phyloP scores from a whole-genome alignment of 1,140 invertebrate species.

The Calephelis virginiensis region DNA sequence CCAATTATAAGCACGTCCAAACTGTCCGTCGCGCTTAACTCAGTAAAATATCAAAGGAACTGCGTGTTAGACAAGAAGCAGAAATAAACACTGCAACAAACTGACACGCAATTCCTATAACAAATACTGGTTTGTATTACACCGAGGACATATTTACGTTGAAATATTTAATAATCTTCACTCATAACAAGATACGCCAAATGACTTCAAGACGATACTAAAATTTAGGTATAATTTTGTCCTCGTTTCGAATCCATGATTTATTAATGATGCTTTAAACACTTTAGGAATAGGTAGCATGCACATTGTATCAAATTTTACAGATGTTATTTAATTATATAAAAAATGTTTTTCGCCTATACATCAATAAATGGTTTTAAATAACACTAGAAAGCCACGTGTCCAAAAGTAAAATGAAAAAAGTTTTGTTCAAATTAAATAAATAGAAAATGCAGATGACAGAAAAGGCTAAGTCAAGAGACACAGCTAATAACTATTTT shows the following conservation, averaged over 20 bases:
- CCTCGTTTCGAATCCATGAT: not conserved
- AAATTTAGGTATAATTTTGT: not conserved
- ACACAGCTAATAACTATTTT: too few species aligned
- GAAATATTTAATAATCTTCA: constrained; percentile 15
- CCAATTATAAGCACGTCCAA: constrained; percentile 19
- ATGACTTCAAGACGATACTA: not conserved
- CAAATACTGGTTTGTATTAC: constrained; percentile 20
- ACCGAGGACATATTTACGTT: constrained; percentile 11
- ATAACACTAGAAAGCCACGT: too few species aligned
- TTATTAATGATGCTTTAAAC: not conserved
- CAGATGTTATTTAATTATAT: too few species aligned
- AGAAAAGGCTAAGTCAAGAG: too few species aligned
- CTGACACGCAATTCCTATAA: constrained; percentile 23
- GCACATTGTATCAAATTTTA: too few species aligned
- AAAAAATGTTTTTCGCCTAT: too few species aligned
- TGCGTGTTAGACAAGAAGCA: constrained; percentile 23
- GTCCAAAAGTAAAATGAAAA: too few species aligned
- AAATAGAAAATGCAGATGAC: too few species aligned
- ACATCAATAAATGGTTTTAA: too few species aligned
- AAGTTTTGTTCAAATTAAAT: too few species aligned
- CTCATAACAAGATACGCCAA: constrained; percentile 3
- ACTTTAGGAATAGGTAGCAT: not conserved
- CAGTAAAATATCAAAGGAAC: constrained; percentile 25
- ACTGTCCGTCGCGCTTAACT: constrained; percentile 20
- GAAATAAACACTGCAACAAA: constrained; percentile 22